A percentile compares a stretch with the other conserved stretches of the same genome.
These are phyloP conservation scores for Caenorhabditis sp. DNA, from an alignment of 2,888 invertebrate genomes.

Conservation along the genomic window DNA sequence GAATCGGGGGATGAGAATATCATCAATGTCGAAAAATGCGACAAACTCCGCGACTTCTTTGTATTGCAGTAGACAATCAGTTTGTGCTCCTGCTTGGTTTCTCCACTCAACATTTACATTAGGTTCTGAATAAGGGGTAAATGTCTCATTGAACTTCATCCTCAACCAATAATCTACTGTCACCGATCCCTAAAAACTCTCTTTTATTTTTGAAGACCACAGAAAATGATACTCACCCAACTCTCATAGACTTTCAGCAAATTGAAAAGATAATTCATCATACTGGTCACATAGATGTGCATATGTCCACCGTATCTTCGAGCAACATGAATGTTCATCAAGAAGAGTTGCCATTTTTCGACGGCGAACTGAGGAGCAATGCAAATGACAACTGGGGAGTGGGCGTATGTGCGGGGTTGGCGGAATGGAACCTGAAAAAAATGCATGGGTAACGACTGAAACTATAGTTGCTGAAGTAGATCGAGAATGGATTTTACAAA, in stretches of 20 bases:
- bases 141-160: slow-evolving; percentile 32
- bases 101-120: slow-evolving; percentile 49
- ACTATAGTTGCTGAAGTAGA: not conserved
- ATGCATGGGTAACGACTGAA: too few species aligned
- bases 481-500: not conserved
- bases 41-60: slow-evolving; percentile 49
- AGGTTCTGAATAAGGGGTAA: slow-evolving; percentile 18
- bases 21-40: slow-evolving; percentile 51
- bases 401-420: slow-evolving; percentile 14
- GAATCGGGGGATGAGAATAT: slow-evolving; percentile 45
- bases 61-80: slow-evolving; percentile 47
- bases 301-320: slow-evolving; percentile 42
- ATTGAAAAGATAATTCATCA: slow-evolving; percentile 38
- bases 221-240: slow-evolving; percentile 20
- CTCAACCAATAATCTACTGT: slow-evolving; percentile 47
- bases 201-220: not conserved
- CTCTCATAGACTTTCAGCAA: slow-evolving; percentile 41
- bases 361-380: slow-evolving; percentile 46
- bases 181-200: slow-evolving; percentile 34
- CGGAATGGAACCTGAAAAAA: slow-evolving; percentile 36
- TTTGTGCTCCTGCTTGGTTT: slow-evolving; percentile 51
- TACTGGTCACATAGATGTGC: slow-evolving; percentile 48
- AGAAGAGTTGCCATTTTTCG: slow-evolving; percentile 50
- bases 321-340: slow-evolving; percentile 45
- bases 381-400: slow-evolving; percentile 42